Evolutionary conservation across 2,888 invertebrate genomes (phyloP), one percentile per base, ranked within the genome.

Genomic region (Muscina levida): DNA sequence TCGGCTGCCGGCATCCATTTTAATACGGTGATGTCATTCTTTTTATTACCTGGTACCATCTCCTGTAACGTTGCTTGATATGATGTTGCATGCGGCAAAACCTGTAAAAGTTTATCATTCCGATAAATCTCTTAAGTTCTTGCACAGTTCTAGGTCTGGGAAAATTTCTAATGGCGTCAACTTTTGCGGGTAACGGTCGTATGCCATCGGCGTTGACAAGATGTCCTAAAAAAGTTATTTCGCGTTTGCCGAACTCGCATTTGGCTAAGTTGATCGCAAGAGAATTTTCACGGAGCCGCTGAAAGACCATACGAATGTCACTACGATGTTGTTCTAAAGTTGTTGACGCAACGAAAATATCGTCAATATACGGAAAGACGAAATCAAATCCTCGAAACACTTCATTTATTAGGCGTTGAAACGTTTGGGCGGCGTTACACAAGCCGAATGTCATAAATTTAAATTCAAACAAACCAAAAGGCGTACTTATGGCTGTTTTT

Each of bases 11-110:
- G 24, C 1, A 51, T 76, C 83, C 82, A 84, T 0, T n/a, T 31
- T 39, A 84, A 10, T 8, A 53, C 53, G 8, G 83, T 82, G 10
- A 5, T 31, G 19, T 84, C 82, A 17, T 84, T 83, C 19, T 82
- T 84, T 42, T 70, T 79, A 31, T 82, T 48, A 8, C 31, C 31
- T 48, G 31, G 4, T 1, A 5, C 10, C 31, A 44, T 57, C 31
- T 11, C 13, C n/a, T 26, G 26, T 26, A 26, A 26, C 4, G 4
- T n/a, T n/a, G n/a, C n/a, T n/a, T n/a, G n/a, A n/a, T n/a, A n/a
- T n/a, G n/a, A n/a, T n/a, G n/a, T n/a, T n/a, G n/a, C n/a, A n/a
- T n/a, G n/a, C n/a, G n/a, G n/a, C n/a, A n/a, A n/a, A n/a, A n/a
- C n/a, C n/a, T n/a, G n/a, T n/a, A n/a, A n/a, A n/a, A n/a, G n/a